Evolutionary conservation across 2,113 vertebrate genomes (phyloP), one percentile per base, ranked within the genome.

Genomic region (Centropristis striata): DNA sequence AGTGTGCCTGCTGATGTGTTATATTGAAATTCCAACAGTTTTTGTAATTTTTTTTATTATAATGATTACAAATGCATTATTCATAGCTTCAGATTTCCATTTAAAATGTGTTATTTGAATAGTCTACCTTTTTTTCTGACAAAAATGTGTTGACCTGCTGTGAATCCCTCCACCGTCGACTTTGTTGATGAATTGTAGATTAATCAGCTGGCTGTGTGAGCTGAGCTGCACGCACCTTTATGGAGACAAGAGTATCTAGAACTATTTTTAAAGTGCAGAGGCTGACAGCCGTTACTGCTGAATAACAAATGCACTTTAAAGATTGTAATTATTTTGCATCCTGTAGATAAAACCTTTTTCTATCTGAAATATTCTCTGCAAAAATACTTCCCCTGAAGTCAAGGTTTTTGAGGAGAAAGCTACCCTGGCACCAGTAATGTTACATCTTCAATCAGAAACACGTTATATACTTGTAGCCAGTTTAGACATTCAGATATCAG

Each of bases 31-130:
- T 49, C 8, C n/a, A n/a, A 27, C 1, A 1, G 41, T 50, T 41
- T 23, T 27, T 44, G 18, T 0, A n/a, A 5, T 37, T 4, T 37
- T 44, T 42, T 51, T 32, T 55, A 60, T 54, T 27, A 57, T 71
- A 59, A 73, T 60, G 15, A 47, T 21, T 20, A 51, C 14, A 65
- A 47, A 71, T 78, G 36, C 47, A 78, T 80, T 64, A 76, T 79
- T 86, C 51, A 79, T 63, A 37, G n/a, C 10, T 47, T 84, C 37
- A 53, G 18, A 75, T 75, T 83, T 73, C 27, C 66, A 73, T 75
- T 73, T 64, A 32, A 58, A 76, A 79, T 70, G 25, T 51, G n/a
- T 50, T 49, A 21, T 73, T 77, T 50, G 13, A 20, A 9, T 41
- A 18, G 15, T 36, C 13, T 4, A 0, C 2, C 25, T 1, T 63